Conservation (phyloP, 2,888 invertebrate genomes). For the Lordiphosa fenestrarum region DNA sequence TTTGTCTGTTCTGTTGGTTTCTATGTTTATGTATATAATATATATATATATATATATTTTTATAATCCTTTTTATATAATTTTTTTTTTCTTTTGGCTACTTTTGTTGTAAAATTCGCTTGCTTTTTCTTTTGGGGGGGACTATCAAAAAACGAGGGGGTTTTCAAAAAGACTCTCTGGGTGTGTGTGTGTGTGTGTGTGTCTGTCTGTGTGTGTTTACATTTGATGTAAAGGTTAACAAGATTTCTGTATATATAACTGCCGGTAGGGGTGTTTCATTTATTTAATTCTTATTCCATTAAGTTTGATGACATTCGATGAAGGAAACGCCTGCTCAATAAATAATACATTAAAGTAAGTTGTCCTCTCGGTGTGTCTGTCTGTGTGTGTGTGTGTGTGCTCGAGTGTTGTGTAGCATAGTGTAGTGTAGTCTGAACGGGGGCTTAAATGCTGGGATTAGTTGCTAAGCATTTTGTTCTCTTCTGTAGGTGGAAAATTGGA, state of each 20-base stretch:
- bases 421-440: not conserved
- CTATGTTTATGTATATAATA: not conserved
- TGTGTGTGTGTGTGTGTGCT: not conserved
- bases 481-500: conserved; percentile 67
- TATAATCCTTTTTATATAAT: conserved; percentile 1
- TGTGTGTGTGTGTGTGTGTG: not conserved
- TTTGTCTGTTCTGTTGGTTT: not conserved
- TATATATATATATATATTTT: not conserved
- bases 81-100: conserved; percentile 12
- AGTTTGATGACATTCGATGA: not conserved
- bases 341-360: conserved; percentile 24
- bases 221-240: conserved; percentile 39
- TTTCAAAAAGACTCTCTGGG: conserved; percentile 27
- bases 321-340: not conserved
- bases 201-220: conserved; percentile 2
- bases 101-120: conserved; percentile 48
- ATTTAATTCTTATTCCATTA: conserved; percentile 52
- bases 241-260: conserved; percentile 45
- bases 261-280: conserved; percentile 70
- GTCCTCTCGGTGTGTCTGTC: not conserved
- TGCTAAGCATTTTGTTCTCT: conserved; percentile 55
- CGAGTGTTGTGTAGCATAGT: not conserved
- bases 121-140: conserved; percentile 2
- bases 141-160: conserved; percentile 14
- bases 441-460: conserved; percentile 24